Evolutionary conservation across 37 sponge, comb jelly and placozoan genomes (phyloP), one percentile per base, ranked within the genome.

Genomic region (Axinella damicornis): DNA sequence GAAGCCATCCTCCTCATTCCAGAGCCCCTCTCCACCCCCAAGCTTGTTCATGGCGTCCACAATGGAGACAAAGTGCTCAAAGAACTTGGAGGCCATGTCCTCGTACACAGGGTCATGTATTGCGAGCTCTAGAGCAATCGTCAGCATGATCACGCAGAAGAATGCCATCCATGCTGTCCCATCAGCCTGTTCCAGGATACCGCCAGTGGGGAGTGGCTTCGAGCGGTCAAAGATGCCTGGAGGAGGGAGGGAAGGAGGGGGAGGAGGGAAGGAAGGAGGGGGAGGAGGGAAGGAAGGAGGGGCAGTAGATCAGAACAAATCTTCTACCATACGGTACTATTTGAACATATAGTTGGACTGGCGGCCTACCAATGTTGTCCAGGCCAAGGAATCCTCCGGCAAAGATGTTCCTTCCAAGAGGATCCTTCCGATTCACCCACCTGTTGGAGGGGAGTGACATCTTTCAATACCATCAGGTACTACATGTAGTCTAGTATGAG

Each of bases 161-260:
- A 97, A 97, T 19, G 95, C 95, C 98, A 97, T 97, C 98, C 98
- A 97, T 30, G 98, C 98, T 20, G 98, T 97, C 15, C 98, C 98
- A 77, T 97, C 98, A 18, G 98, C 98, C 84, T 97, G 98, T 77
- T 97, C 98, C 80, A 97, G 71, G 34, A 84, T 63, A 34, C 89
- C 86, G 1, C 98, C 98, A 5, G 90, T 90, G 30, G 98, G 95
- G 20, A 97, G 95, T 25, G 98, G 98, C 53, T 89, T 85, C 0
- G 96, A 95, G 27, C 98, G 88, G 69, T 97, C 98, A 80, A 97
- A 97, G 20, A 97, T 80, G 24, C 92, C 89, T 92, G 68, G 19
- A 79, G 19, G 27, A 25, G 17, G 19, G 25, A 27, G 74, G 31
- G 0, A 6, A 11, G 33, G 9, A n/a, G n/a, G n/a, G n/a, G n/a